Evolutionary conservation across 2,888 invertebrate genomes (phyloP).

Genomic region (Hirtodrosophila duncani): DNA sequence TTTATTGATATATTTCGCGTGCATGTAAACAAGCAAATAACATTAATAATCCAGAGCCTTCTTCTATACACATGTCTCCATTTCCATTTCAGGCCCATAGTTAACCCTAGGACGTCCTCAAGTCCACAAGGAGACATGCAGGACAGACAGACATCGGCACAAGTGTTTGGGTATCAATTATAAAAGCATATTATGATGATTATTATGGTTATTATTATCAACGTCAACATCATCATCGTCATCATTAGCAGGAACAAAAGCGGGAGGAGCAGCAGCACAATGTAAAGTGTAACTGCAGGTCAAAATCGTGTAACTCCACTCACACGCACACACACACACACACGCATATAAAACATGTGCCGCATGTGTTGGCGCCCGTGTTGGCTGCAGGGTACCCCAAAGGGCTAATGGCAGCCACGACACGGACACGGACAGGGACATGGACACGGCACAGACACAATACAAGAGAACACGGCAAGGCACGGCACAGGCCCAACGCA

Average conservation of each 20-base stretch:
- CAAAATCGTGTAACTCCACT: constrained; percentile 38
- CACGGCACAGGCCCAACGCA: constrained; percentile 46
- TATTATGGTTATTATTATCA: constrained; percentile 16
- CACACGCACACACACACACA: not conserved
- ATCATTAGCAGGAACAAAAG: constrained; percentile 11
- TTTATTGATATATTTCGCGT: constrained; percentile 48
- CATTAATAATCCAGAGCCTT: constrained; percentile 46
- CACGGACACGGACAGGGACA: too few species aligned
- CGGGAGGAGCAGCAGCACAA: too few species aligned
- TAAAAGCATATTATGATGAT: constrained; percentile 45
- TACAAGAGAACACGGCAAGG: constrained; percentile 40
- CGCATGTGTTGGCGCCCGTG: not conserved
- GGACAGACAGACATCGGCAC: too few species aligned
- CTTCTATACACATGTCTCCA: too few species aligned
- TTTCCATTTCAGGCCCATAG: too few species aligned
- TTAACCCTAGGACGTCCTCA: too few species aligned
- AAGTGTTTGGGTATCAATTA: constrained; percentile 62
- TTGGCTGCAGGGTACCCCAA: too few species aligned
- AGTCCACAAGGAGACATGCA: too few species aligned
- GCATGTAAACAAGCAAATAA: constrained; percentile 64
- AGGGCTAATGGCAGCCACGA: constrained; percentile 55
- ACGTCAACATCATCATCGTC: constrained; percentile 9
- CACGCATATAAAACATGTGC: constrained; percentile 7
- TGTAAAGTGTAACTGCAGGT: constrained; percentile 70
- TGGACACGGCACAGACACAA: too few species aligned